Evolutionary conservation across 1,140 invertebrate species (phyloP).

Genomic region (Diorhabda sublineata): DNA sequence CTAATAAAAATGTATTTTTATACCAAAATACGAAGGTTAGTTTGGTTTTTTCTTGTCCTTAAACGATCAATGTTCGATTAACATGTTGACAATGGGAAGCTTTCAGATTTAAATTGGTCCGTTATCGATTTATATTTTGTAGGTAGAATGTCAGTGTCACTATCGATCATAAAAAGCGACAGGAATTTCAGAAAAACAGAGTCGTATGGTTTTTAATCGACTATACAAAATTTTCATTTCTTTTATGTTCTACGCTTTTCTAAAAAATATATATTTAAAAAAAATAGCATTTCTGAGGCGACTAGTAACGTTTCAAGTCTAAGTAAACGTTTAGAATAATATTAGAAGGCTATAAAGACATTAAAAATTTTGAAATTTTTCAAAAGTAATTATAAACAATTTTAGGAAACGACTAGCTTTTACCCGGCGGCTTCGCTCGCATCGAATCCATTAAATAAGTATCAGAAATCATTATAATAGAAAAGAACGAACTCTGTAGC

Average conservation of each 20-base stretch:
- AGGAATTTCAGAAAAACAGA: background rate
- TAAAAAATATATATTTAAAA: no score
- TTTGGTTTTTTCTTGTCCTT: background rate
- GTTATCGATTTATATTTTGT: slow-evolving; percentile 1
- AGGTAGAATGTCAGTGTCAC: slow-evolving; percentile 1
- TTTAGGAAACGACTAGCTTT: no score
- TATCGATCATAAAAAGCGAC: background rate
- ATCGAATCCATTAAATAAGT: no score
- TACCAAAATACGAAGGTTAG: background rate
- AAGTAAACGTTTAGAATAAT: no score
- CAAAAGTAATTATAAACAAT: no score
- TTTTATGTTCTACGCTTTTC: background rate
- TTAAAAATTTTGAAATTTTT: no score
- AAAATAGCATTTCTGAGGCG: no score
- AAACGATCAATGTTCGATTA: background rate
- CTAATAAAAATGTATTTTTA: background rate
- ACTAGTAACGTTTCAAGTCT: no score
- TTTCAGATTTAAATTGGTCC: background rate
- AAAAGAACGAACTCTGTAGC: no score
- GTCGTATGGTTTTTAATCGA: background rate
- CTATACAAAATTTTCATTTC: background rate
- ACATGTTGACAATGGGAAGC: slow-evolving; percentile 1
- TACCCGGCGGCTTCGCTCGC: no score
- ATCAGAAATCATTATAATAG: no score
- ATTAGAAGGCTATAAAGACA: no score